Base-by-base conservation (phyloP, 2,113 vertebrate genomes). In the Diphyllodes magnificus region DNA sequence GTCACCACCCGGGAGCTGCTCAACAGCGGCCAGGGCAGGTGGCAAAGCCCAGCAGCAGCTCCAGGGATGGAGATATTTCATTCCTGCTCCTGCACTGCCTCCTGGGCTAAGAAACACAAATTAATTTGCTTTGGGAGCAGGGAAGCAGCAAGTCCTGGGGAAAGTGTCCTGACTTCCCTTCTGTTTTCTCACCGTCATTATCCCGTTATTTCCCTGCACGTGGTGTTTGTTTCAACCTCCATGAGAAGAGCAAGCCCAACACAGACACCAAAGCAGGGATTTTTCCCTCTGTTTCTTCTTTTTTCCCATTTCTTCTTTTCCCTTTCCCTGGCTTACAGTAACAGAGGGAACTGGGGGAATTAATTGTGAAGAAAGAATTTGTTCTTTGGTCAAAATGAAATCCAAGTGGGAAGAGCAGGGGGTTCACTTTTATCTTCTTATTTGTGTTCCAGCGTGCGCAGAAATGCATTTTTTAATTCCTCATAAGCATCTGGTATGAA, bases 361-460 rank as follows among this genome's bases (percentile, higher is more conserved):
- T 79, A 89, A 89, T 82, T 16, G 35, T 22, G 45, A 80, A 59
- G 73, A 72, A 84, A 91, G 78, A 37, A 37, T 25, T 49, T 37
- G 27, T 61, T 77, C 44, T 76, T 91, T 68, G 86, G 84, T 71
- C 89, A 61, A 61, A 92, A 80, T 50, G 25, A 82, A 86, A 91
- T 61, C 84, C 84, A 87, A 39, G 70, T 65, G 40, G 70, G 53
- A 81, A 92, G 87, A 72, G 30, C 65, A 72, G 51, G 20, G 15
- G 5, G 23, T 60, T 80, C 50, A 53, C 49, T 92, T 90, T 93
- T 65, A 86, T 88, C 84, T 79, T 66, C 81, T n/a, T 56, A 22
- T 56, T 56, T 80, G 37, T 90, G 45, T 77, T 90, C 33, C 68
- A 86, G n/a, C n/a, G 31, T 2, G 16, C 59, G 35, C 45, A 88